phyloP scores from a whole-genome alignment of 2,797 vertebrate genomes.

The Anguilla pacifica region DNA sequence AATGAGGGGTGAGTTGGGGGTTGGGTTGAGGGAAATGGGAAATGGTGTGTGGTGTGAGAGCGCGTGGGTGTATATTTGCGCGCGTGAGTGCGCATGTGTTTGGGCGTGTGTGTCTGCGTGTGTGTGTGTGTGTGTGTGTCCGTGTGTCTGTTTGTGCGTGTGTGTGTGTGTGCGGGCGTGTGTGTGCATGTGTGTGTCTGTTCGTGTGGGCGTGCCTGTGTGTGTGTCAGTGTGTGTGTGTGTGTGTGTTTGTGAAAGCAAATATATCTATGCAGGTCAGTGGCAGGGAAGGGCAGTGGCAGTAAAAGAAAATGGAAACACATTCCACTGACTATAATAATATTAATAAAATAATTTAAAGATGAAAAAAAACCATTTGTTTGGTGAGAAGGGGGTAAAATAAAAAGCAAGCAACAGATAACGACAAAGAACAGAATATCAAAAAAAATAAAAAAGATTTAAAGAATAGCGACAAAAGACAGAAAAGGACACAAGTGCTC shows the following conservation, averaged over 20 bases:
- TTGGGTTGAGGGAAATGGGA: neutral
- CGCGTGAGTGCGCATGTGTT: slow-evolving; percentile 47
- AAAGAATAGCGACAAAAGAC: slow-evolving; percentile 53
- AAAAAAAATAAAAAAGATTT: slow-evolving; percentile 58
- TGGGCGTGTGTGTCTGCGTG: neutral
- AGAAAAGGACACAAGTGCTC: slow-evolving; percentile 65
- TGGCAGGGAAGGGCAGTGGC: slow-evolving; percentile 12
- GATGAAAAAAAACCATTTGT: neutral
- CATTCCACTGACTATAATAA: slow-evolving; percentile 22
- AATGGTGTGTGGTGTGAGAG: slow-evolving; percentile 22
- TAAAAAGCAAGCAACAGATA: slow-evolving; percentile 35
- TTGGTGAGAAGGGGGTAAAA: neutral
- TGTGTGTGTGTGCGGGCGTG: slow-evolving; percentile 36
- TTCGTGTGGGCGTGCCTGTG: slow-evolving; percentile 44
- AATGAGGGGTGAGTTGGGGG: slow-evolving; percentile 2
- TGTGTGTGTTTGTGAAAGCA: neutral
- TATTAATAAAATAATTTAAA: slow-evolving; percentile 50
- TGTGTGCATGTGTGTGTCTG: slow-evolving; percentile 30
- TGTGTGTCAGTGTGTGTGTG: slow-evolving; percentile 39
- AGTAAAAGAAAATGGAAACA: slow-evolving; percentile 53
- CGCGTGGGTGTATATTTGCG: slow-evolving; percentile 43
- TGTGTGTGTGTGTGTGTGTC: slow-evolving; percentile 19
- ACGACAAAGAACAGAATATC: slow-evolving; percentile 54
- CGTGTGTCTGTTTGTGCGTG: slow-evolving; percentile 45
- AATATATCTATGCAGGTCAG: neutral